Evolutionary conservation across 37 sponge, comb jelly and placozoan species (phyloP).

Genomic region (Halisarca cf. caerulea): DNA sequence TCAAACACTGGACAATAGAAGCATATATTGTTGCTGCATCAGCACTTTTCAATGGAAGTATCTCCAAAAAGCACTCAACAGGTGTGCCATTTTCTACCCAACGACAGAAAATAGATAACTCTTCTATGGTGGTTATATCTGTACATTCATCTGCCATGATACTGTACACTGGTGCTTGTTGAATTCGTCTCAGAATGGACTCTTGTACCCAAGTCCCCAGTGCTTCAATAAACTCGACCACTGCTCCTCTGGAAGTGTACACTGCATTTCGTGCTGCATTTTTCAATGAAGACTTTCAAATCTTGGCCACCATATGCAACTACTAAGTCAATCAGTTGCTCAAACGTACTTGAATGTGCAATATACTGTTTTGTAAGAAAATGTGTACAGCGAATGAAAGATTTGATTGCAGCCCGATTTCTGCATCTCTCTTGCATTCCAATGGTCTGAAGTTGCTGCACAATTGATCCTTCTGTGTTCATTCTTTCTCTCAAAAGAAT

Average conservation of each 20-base stretch:
- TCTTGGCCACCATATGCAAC: too few species aligned
- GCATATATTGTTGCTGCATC: too few species aligned
- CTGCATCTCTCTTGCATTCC: not conserved
- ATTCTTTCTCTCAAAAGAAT: not conserved
- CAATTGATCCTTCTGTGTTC: not conserved
- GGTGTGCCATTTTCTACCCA: too few species aligned
- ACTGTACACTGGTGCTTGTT: conserved; percentile 41
- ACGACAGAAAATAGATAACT: too few species aligned
- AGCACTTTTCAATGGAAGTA: not conserved
- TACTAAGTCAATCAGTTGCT: too few species aligned
- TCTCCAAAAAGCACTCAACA: not conserved
- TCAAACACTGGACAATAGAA: too few species aligned
- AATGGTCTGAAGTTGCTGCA: not conserved
- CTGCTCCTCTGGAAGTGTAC: conserved; percentile 61
- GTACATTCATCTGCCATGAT: conserved; percentile 73
- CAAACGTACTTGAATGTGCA: too few species aligned
- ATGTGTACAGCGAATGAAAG: not conserved
- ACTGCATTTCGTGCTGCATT: conserved; percentile 51
- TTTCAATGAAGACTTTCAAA: too few species aligned
- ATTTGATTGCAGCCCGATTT: not conserved
- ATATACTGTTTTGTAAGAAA: not conserved
- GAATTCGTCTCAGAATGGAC: conserved; percentile 46
- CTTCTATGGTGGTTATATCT: conserved; percentile 69
- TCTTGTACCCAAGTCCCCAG: conserved; percentile 60
- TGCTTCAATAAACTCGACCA: conserved; percentile 53